Base-by-base conservation (phyloP, 2,113 vertebrate genomes). In the Trichomycterus rosablanca region DNA sequence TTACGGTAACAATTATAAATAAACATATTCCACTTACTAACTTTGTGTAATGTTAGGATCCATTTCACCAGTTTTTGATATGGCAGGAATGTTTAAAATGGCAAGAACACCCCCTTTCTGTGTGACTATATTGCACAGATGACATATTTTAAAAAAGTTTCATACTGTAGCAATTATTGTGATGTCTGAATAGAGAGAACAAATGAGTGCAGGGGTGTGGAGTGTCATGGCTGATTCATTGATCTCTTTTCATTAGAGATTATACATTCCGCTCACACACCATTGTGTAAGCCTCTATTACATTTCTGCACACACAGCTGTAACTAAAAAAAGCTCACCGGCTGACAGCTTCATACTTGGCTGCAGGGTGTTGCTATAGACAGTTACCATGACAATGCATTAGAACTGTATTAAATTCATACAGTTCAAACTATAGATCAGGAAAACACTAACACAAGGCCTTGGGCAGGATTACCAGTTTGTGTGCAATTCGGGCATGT, bases 241-340 rank as follows among this genome's bases (percentile, higher is more conserved):
- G 61, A 64, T 55, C 30, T 35, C 26, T 18, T 35, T 37, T 54
- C 28, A 46, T 46, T 40, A 40, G 5, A 11, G 9, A 8, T 35
- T 12, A 30, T n/a, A 9, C 37, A 16, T 19, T 14, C 30, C 30
- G 37, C 42, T 26, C 30, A 32, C 32, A 55, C 43, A 46, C 7
- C 18, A 30, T 37, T 65, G 44, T 5, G 1, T 35, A 56, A 49
- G 52, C 16, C 43, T 18, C 22, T n/a, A 20, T 28, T 34, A 39
- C 51, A 37, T 65, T 19, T 49, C 49, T 56, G 50, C 51, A 56
- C 60, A 63, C 52, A 56, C 63, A 65, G 63, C n/a, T n/a, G n/a
- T n/a, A n/a, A 49, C 52, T 56, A 40, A 57, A 65, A 63, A 57
- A 28, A 65, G 52, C 60, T 45, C 45, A n/a, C 16, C 5, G 54